Evolutionary conservation across 2,797 vertebrate genomes (phyloP).

Genomic region (Lepidocolaptes lacrymiger): DNA sequence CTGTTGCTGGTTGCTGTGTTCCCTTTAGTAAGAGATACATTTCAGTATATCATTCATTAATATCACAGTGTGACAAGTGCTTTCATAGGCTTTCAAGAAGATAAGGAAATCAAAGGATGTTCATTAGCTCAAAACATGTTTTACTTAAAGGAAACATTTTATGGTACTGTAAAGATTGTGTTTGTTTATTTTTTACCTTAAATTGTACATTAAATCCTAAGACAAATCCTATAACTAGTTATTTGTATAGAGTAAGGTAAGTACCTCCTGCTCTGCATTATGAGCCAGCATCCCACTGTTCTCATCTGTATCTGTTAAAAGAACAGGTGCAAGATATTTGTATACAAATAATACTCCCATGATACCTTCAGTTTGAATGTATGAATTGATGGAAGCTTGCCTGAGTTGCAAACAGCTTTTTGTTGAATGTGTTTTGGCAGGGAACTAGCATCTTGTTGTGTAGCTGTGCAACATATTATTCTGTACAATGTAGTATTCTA

Average conservation of each 20-base stretch:
- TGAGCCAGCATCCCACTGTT: constrained; percentile 32
- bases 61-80: neutral
- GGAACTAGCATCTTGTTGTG: neutral
- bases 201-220: neutral
- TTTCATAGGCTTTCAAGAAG: neutral
- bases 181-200: neutral
- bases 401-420: constrained; percentile 48
- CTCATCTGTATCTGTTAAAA: constrained; percentile 54
- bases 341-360: constrained; percentile 26
- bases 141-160: neutral
- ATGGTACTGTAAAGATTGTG: neutral
- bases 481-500: neutral
- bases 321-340: constrained; percentile 63
- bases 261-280: constrained; percentile 20
- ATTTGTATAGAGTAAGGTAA: constrained; percentile 1
- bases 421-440: constrained; percentile 1
- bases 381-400: neutral
- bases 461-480: neutral
- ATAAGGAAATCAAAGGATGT: neutral
- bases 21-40: neutral
- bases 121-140: neutral
- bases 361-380: constrained; percentile 31
- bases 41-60: neutral
- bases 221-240: neutral
- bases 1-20: neutral